Conservation (phyloP, 2,888 invertebrate genomes). For the Nasonovia ribisnigri region DNA sequence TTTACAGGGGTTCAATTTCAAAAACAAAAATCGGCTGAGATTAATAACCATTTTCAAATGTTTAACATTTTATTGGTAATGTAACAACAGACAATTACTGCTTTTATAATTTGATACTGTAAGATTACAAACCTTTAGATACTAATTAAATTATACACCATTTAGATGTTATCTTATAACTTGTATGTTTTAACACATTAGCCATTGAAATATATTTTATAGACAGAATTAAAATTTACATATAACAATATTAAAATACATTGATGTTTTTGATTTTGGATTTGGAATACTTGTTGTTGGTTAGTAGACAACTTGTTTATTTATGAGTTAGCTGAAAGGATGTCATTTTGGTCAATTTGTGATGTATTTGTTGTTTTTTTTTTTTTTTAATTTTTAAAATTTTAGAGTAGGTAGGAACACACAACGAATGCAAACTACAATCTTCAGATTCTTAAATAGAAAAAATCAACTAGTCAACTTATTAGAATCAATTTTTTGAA, state of each 20-base stretch:
- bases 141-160: constrained; percentile 30
- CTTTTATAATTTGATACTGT: not conserved
- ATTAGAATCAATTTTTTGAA: no score
- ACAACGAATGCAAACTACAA: no score
- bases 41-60: not conserved
- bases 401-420: no score
- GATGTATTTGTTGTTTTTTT: not conserved
- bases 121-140: constrained; percentile 32
- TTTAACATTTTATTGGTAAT: constrained; percentile 25
- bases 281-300: not conserved
- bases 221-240: constrained; percentile 5
- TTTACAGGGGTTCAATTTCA: constrained; percentile 71
- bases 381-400: no score
- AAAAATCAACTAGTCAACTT: no score
- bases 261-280: not conserved
- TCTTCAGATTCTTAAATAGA: no score
- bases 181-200: not conserved
- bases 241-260: not conserved
- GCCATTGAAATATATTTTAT: constrained; percentile 20
- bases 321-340: not conserved
- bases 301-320: not conserved
- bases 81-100: constrained; percentile 23
- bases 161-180: not conserved
- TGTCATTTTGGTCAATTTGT: not conserved
- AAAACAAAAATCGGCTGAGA: constrained; percentile 70